Evolutionary conservation across 1,140 invertebrate species (phyloP), one percentile per base, ranked within the genome.

Genomic region (Ceratosolen fusciceps): DNA sequence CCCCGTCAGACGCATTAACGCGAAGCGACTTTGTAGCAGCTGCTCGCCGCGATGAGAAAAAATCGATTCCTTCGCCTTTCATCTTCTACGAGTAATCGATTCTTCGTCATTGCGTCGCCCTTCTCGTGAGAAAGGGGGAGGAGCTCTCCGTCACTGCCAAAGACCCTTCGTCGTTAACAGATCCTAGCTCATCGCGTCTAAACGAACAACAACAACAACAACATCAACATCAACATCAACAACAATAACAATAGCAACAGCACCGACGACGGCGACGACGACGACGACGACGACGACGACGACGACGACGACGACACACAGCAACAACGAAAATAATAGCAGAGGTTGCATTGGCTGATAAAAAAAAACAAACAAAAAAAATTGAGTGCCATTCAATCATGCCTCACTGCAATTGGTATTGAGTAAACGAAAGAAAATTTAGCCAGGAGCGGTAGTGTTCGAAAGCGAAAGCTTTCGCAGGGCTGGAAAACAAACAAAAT

Each of bases 351-450:
- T 37, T 74, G 60, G 43, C 19, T 65, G 31, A 24, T 8, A 75
- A 75, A 34, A 75, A n/a, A n/a, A n/a, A n/a, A n/a, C n/a, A n/a
- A n/a, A n/a, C n/a, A n/a, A n/a, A n/a, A n/a, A n/a, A n/a, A n/a
- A n/a, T n/a, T n/a, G n/a, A n/a, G n/a, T n/a, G n/a, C 58, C 52
- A 52, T 74, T 19, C 73, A 83, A 77, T 81, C 84, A 84, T 68
- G 72, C 74, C 68, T 74, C n/a, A 47, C 16, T 68, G 56, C 24
- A 74, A 24, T 47, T n/a, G n/a, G n/a, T n/a, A n/a, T n/a, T n/a
- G n/a, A n/a, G n/a, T n/a, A n/a, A n/a, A n/a, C n/a, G n/a, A n/a
- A n/a, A n/a, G n/a, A n/a, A n/a, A n/a, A n/a, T n/a, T n/a, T n/a
- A n/a, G n/a, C n/a, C n/a, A n/a, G n/a, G n/a, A n/a, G n/a, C n/a